Percentiles rank a stretch among this genome's conserved stretches.
Conservation (phyloP, 2,113 vertebrate genomes). For the Patagioenas fasciata region DNA sequence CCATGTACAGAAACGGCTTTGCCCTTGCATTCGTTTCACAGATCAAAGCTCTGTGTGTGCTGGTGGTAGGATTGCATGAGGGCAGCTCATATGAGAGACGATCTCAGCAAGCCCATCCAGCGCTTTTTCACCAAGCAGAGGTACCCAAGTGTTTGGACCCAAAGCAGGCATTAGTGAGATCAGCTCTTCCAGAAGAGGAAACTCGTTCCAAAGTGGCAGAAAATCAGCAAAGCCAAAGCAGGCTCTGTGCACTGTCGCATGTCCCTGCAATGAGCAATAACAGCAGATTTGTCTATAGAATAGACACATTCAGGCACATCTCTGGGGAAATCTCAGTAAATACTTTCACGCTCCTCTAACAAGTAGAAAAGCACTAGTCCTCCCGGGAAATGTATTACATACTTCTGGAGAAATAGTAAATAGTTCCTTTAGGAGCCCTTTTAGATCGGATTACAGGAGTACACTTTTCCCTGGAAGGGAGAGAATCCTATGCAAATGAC, state of each 20-base stretch:
- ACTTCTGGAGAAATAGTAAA: conserved; percentile 51
- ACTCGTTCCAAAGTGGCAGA: background rate
- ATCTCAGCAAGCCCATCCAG: background rate
- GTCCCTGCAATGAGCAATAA: background rate
- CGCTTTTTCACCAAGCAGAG: background rate
- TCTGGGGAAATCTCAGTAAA: conserved; percentile 60
- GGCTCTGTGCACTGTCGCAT: background rate
- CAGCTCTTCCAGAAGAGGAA: background rate
- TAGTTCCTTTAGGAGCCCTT: conserved; percentile 43
- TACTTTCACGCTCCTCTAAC: conserved; percentile 47
- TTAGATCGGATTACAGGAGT: conserved; percentile 43
- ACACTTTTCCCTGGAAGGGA: conserved; percentile 4
- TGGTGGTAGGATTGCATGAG: background rate
- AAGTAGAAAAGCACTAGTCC: background rate
- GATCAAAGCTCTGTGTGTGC: background rate
- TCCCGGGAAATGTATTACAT: conserved; percentile 1
- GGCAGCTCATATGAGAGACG: background rate
- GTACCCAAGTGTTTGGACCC: background rate
- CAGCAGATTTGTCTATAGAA: background rate
- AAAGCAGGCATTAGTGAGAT: background rate
- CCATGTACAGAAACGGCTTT: background rate
- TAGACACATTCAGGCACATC: background rate
- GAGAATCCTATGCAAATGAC: conserved; percentile 21
- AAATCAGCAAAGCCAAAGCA: background rate
- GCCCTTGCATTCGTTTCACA: background rate